These are phyloP conservation scores for Thyatira batis DNA, from an alignment of 2,888 invertebrate species.

Conservation along the genomic window DNA sequence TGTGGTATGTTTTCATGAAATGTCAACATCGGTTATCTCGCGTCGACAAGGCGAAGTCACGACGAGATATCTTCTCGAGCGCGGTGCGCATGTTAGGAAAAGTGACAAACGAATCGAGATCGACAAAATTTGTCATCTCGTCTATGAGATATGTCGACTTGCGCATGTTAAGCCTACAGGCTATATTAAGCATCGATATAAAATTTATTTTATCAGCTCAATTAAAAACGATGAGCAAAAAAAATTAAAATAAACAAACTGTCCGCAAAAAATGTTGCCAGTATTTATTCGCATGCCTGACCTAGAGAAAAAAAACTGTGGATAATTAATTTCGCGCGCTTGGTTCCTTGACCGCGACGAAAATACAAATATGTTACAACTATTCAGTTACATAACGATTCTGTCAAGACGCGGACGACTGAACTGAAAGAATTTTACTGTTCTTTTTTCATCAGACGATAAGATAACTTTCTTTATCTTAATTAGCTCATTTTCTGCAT, in stretches of 20 bases:
- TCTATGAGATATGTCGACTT: too few species aligned
- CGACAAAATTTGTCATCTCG: too few species aligned
- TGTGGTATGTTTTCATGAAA: too few species aligned
- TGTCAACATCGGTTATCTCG: too few species aligned
- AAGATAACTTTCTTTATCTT: neutral
- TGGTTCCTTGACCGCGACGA: conserved; percentile 58
- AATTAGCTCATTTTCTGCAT: neutral
- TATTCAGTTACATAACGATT: conserved; percentile 20
- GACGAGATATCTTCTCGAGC: too few species aligned
- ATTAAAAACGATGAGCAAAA: neutral
- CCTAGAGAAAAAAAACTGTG: conserved; percentile 46
- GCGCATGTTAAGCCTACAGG: too few species aligned
- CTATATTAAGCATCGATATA: neutral
- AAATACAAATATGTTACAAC: conserved; percentile 38
- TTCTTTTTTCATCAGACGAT: neutral
- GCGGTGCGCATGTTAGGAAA: too few species aligned
- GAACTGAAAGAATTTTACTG: conserved; percentile 2
- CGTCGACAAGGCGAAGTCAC: too few species aligned
- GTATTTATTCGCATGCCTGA: conserved; percentile 25
- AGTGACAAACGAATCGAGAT: too few species aligned
- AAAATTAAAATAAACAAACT: neutral
- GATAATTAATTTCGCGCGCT: conserved; percentile 26
- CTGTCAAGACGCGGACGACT: neutral
- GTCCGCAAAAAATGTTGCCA: conserved; percentile 1
- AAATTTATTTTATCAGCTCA: neutral